Conservation (phyloP, 2,797 vertebrate genomes). For the Halcyon badia region DNA sequence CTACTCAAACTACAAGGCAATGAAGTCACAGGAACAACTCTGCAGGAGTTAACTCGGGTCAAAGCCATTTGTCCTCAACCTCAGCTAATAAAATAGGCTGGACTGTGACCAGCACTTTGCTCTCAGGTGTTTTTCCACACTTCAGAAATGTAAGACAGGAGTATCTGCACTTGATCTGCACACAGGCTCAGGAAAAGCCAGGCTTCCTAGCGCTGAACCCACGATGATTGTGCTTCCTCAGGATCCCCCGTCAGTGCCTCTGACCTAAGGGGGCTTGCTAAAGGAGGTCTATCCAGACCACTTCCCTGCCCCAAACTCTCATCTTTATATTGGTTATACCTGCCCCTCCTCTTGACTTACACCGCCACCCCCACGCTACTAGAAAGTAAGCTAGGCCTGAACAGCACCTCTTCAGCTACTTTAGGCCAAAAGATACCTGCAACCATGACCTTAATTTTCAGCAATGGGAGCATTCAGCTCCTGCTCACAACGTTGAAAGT, state of each 20-base stretch:
- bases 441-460: neutral
- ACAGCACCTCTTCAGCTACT: neutral
- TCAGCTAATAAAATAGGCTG: neutral
- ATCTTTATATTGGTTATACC: neutral
- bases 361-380: neutral
- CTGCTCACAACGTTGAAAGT: neutral
- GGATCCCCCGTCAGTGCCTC: rapidly evolving
- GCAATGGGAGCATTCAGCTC: slow-evolving; percentile 9
- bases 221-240: rapidly evolving
- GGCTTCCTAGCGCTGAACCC: neutral
- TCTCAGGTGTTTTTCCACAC: neutral
- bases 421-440: neutral
- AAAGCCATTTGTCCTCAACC: neutral
- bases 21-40: neutral
- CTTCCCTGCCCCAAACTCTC: neutral
- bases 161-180: neutral
- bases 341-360: no score
- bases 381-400: neutral
- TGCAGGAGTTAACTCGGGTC: neutral
- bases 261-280: neutral
- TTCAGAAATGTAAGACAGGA: neutral
- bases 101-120: neutral
- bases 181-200: neutral
- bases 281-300: neutral
- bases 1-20: neutral